Percentiles rank a stretch among this genome's conserved stretches.
Conservation (phyloP, 1,140 invertebrate genomes). For the Agraylea sexmaculata region DNA sequence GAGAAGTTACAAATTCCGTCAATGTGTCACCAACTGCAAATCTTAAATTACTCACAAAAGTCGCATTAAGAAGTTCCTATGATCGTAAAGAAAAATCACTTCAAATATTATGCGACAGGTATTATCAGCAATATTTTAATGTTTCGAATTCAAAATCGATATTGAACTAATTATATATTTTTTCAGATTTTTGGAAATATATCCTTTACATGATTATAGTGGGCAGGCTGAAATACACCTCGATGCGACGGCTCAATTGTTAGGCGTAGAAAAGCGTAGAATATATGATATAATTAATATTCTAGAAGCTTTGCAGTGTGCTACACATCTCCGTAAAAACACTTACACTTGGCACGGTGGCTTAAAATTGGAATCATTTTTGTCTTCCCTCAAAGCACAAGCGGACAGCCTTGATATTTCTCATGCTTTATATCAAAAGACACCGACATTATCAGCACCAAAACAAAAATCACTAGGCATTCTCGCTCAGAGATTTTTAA, state of each 20-base stretch:
- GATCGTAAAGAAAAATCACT: conserved; percentile 46
- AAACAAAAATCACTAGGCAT: conserved; percentile 54
- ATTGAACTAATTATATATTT: conserved; percentile 15
- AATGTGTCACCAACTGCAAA: conserved; percentile 47
- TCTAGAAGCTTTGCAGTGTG: conserved; percentile 58
- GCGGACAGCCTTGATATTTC: conserved; percentile 33
- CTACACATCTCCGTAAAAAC: conserved; percentile 49
- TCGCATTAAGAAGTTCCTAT: conserved; percentile 38
- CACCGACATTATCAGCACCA: conserved; percentile 33
- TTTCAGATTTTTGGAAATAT: conserved; percentile 43
- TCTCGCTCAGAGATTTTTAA: conserved; percentile 60
- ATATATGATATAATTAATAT: conserved; percentile 73
- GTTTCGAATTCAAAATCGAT: background rate
- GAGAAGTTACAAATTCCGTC: conserved; percentile 40
- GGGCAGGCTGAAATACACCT: conserved; percentile 40
- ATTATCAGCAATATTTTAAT: conserved; percentile 21
- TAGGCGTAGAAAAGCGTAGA: conserved; percentile 52
- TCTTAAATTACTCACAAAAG: conserved; percentile 43
- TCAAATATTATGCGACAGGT: conserved; percentile 47
- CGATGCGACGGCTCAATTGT: conserved; percentile 39
- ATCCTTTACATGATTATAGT: conserved; percentile 36
- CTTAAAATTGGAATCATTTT: conserved; percentile 34
- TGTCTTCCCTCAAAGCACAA: conserved; percentile 35
- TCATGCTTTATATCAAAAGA: conserved; percentile 32
- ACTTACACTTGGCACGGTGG: conserved; percentile 48